phyloP scores from a whole-genome alignment of 2,113 vertebrate genomes.

The Gavialis gangeticus region DNA sequence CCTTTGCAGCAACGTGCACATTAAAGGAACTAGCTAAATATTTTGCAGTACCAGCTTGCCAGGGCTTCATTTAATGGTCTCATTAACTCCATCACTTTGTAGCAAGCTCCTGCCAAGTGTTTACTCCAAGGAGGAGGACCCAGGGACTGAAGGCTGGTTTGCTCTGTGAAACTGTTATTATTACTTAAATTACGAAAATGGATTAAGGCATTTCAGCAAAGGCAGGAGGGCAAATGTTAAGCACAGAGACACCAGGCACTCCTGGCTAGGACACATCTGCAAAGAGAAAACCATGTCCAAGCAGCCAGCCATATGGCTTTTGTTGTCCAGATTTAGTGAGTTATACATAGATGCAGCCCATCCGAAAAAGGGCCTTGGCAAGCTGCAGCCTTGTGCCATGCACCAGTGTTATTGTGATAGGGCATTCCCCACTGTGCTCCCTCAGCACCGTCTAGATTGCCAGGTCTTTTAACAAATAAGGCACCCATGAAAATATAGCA shows the following conservation, averaged over 20 bases:
- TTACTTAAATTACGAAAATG: neutral
- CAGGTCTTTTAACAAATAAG: neutral
- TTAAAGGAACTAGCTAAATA: neutral
- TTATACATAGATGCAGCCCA: neutral
- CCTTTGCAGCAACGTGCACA: neutral
- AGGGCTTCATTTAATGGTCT: constrained; percentile 34
- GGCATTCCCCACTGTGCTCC: accelerated
- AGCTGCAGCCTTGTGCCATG: neutral
- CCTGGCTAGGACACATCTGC: neutral
- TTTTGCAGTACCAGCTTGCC: neutral
- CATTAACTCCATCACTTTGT: constrained; percentile 24
- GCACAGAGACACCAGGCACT: neutral
- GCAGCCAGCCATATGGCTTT: neutral
- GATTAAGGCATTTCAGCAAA: accelerated
- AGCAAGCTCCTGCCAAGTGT: neutral
- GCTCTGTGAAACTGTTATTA: neutral
- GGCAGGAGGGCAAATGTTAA: accelerated
- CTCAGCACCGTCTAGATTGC: accelerated
- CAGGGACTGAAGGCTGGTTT: constrained; percentile 1
- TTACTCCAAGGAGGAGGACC: neutral
- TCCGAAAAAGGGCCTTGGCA: neutral
- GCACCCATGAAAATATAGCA: neutral
- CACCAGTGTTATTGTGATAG: neutral
- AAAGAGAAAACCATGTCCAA: accelerated
- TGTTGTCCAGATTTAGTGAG: neutral